Base-by-base conservation (phyloP, 2,797 vertebrate genomes). In the Carcharodon carcharias region DNA sequence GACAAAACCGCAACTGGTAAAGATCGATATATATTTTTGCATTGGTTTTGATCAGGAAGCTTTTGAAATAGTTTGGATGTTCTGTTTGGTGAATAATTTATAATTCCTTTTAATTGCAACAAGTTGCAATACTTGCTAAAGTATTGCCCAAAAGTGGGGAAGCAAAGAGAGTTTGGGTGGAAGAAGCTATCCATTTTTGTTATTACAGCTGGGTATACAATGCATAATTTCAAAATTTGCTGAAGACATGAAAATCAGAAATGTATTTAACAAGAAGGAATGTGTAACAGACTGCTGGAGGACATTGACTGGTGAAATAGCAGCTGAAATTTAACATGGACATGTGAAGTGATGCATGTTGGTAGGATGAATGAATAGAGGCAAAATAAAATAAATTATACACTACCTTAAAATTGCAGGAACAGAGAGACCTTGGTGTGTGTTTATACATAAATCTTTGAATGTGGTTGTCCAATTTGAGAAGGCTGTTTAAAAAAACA, bases 1-100 rank as follows among this genome's bases (percentile, higher is more conserved):
- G 98, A 99, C 95, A 99, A 98, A 97, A 99, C 99, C 95, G 98
- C 99, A 97, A 99, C 99, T 97, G 99, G 99, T 99, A 96, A 98
- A 97, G 96, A n/a, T 56, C 50, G 82, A 4, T 21, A 77, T 58
- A 56, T 14, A 18, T 93, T 93, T 40, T 45, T 18, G 5, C 0
- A 89, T 11, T 65, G n/a, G 8, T 45, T 93, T 93, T 65, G n/a
- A 67, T 45, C 61, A 67, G n/a, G 61, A 65, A 45, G 6, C 21
- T 93, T 67, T 93, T 11, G 8, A 67, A 67, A 21, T 26, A 12
- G 91, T n/a, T 35, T 61, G 65, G 16, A 40, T 93, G 35, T 40
- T 16, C 6, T 45, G n/a, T 77, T n/a, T n/a, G 31, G 45, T 45
- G 80, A 82, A 45, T 45, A 65, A 93, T 23, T 65, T 14, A 28